Base-by-base conservation (phyloP, 1,140 invertebrate genomes). In the Drosophila albomicans region DNA sequence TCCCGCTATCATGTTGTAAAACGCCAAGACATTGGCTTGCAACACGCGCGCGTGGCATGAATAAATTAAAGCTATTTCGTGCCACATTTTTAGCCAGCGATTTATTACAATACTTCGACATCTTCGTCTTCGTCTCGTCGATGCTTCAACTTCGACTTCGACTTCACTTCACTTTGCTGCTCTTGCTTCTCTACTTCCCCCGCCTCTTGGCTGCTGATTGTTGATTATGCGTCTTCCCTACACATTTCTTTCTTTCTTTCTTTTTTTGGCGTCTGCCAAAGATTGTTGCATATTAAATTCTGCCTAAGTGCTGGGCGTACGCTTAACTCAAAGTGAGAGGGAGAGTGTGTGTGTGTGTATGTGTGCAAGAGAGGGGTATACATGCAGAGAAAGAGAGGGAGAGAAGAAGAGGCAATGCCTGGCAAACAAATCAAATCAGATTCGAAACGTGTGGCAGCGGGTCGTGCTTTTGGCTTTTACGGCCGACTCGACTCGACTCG, bases 201-300 rank as follows among this genome's bases (percentile, higher is more conserved):
- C 48, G 59, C 43, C 32, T 62, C 35, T 32, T 35, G 35, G 51
- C 35, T 62, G 49, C 56, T 81, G 68, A 80, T 88, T 88, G 77
- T 72, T 78, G 71, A 88, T 78, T 81, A 66, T 48, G 66, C 74
- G 51, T 20, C 75, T 72, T 61, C 57, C 49, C 58, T 73, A 51
- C n/a, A 20, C 35, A 38, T 38, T 38, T 38, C 20, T 25, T 25
- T 25, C 20, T 25, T 25, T 25, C 3, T 4, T 25, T 20, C 16
- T 20, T 45, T 70, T 56, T 38, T 38, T 7, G 32, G n/a, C 32
- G 54, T 59, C 69, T 79, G 63, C 73, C 85, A 84, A 88, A 84
- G 77, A 88, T 84, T 88, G 85, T 88, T 88, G 84, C 84, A 89
- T 89, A 88, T 88, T 87, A 84, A 84, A 88, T 88, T 75, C 65